Evolutionary conservation across 2,797 vertebrate species (phyloP), one percentile per base, ranked within the genome.

Genomic region (Borostomias antarcticus): DNA sequence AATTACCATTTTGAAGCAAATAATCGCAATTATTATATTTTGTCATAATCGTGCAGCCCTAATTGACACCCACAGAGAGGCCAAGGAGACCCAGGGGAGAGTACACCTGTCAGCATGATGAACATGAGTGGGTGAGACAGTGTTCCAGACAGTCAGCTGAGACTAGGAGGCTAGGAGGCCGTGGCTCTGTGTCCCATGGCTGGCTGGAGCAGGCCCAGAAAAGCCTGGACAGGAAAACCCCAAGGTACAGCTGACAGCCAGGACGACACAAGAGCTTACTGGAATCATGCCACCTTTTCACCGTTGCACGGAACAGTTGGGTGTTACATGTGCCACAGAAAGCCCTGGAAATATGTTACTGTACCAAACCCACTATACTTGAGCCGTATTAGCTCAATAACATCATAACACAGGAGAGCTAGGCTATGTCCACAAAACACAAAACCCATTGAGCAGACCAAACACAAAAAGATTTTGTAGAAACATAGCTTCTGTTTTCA

Each of bases 221-320:
- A 64, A 64, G 76, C 68, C 85, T 7, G 53, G 79, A 69, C 21
- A 56, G 58, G 72, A 73, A 75, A 70, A n/a, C 54, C 69, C 58
- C 62, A 23, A 64, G 45, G 61, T 9, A 71, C 23, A 58, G 73
- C 75, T 0, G 32, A 30, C 3, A 5, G 74, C 58, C 66, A 62
- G 61, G 54, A 75, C 76, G 66, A 64, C 56, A 33, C 51, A 63
- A n/a, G 86, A 86, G 74, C 81, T 78, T 82, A 86, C 87, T 89
- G 81, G 88, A 90, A 89, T 74, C 56, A 37, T 33, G 69, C 75
- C 74, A 75, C 73, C 79, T 84, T 76, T 86, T 84, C 74, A 60
- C 65, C 13, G 17, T 26, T 21, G 35, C 50, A 58, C 30, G 21
- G 11, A 1, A 7, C 26, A 56, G 28, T 43, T 28, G 25, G 2